A percentile compares a stretch with the other conserved stretches of the same genome.
Conservation (phyloP, 2,113 vertebrate genomes). For the human (Homo sapiens) region DNA sequence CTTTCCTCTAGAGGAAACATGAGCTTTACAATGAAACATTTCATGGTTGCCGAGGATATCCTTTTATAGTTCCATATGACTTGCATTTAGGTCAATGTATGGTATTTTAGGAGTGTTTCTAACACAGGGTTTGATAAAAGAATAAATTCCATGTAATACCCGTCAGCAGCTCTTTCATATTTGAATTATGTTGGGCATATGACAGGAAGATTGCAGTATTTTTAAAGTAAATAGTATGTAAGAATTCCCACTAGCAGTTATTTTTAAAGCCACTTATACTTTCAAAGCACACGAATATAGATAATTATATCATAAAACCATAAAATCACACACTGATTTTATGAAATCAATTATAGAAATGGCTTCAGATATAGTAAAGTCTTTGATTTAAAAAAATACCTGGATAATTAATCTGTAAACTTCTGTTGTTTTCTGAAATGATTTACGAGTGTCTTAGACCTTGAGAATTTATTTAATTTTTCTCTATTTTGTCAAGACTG, state of each 20-base stretch:
- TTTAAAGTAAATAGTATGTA: background rate
- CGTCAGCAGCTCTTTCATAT: background rate
- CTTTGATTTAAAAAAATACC: background rate
- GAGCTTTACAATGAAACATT: background rate
- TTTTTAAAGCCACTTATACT: conserved; percentile 10
- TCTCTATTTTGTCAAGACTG: background rate
- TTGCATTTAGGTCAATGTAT: background rate
- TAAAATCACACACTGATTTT: background rate
- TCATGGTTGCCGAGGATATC: background rate
- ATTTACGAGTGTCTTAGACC: background rate
- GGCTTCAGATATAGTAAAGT: background rate
- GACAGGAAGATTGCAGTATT: background rate
- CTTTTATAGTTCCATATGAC: background rate
- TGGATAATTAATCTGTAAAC: background rate
- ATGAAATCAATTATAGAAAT: background rate
- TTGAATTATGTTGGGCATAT: background rate
- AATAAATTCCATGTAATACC: background rate
- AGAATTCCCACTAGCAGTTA: background rate
- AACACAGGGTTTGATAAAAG: background rate
- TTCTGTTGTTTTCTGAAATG: background rate
- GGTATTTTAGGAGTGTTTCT: background rate
- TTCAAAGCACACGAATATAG: background rate
- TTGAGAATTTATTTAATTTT: background rate
- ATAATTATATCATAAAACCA: background rate
- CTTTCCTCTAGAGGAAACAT: background rate